Evolutionary conservation across 2,888 invertebrate species (phyloP), one percentile per base, ranked within the genome.

Genomic region (Brassicogethes aeneus): DNA sequence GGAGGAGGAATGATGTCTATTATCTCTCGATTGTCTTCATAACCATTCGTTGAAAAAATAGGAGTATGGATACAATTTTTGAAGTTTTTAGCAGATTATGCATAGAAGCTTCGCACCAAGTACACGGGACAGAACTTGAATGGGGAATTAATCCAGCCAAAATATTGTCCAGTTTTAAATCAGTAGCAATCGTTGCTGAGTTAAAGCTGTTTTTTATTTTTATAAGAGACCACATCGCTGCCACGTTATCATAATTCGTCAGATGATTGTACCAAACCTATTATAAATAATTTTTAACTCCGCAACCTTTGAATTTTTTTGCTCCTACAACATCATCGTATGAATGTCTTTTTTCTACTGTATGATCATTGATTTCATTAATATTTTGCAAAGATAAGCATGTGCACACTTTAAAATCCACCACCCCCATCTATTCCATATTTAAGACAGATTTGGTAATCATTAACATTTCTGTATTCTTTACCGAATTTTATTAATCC

Each of bases 351-450:
- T 34, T 16, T n/a, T 14, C 5, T 10, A 10, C 30, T 7, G 14
- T n/a, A 8, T 3, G 7, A 17, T 8, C 7, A 3, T 32, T 7
- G 3, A 14, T n/a, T 37, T 16, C 16, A 3, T 15, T 2, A 34
- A 31, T 16, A 3, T 17, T n/a, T 12, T 16, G 34, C 3, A 39
- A 2, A 3, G 16, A 16, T 8, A 39, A 17, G 17, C 39, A 39
- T n/a, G n/a, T n/a, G n/a, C 3, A 34, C 17, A n/a, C 34, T 39
- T 17, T 34, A 34, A 35, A 39, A 39, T 2, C 39, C 39, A 3
- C 39, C 39, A 2, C 34, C 39, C 14, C 39, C 39, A 35, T 39
- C 39, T 12, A 39, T 39, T 3, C 39, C 39, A 35, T 34, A 8
- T 34, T 39, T 39, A 16, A 39, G 15, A 12, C n/a, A n/a, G n/a